Conservation (phyloP, 2,888 invertebrate species). For the Pristionchus exspectatus region DNA sequence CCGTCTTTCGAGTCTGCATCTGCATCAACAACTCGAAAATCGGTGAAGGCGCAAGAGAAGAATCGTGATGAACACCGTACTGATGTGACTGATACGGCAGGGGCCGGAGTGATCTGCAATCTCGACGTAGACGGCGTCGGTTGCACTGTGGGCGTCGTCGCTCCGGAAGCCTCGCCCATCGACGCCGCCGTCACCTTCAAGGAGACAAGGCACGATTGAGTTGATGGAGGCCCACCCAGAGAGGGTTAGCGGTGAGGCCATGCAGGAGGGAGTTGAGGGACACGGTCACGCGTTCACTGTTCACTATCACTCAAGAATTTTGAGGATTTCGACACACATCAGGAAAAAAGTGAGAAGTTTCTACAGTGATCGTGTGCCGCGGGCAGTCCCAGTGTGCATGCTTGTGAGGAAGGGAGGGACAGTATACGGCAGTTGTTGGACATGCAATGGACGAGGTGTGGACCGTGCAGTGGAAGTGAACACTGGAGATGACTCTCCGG, state of each 20-base stretch:
- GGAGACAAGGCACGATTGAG: slow-evolving; percentile 31
- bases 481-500: neutral
- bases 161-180: slow-evolving; percentile 13
- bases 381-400: slow-evolving; percentile 2
- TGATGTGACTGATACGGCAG: slow-evolving; percentile 39
- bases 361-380: neutral
- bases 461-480: slow-evolving; percentile 31
- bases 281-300: neutral
- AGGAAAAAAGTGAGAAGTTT: neutral
- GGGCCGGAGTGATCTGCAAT: slow-evolving; percentile 19
- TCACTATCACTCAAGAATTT: neutral
- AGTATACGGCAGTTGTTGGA: neutral
- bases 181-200: slow-evolving; percentile 54
- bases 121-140: neutral
- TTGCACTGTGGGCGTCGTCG: neutral
- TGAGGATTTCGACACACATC: neutral
- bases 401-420: neutral
- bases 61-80: slow-evolving; percentile 34
- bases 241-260: neutral
- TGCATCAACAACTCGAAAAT: too few relatives aligned
- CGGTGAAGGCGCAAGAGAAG: neutral
- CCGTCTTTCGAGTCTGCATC: neutral
- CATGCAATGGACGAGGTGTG: slow-evolving; percentile 13
- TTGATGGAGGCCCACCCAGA: neutral
- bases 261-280: neutral